Conservation (phyloP, 2,888 invertebrate genomes). For the Amphimallon solstitiale region DNA sequence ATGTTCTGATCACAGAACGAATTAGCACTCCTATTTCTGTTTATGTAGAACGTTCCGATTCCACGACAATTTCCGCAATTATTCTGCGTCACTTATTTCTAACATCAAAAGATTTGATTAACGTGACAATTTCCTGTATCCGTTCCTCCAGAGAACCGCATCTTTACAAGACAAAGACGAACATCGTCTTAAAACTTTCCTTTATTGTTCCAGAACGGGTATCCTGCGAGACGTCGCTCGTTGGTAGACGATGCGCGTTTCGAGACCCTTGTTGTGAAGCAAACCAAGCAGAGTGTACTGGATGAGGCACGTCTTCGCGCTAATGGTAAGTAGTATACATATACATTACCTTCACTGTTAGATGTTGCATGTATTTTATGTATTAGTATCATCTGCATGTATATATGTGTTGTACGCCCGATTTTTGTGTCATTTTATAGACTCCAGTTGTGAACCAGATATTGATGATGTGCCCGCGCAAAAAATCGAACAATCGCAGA, state of each 20-base stretch:
- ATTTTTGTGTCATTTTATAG: conserved; percentile 50
- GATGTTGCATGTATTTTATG: conserved; percentile 35
- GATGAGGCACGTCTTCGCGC: conserved; percentile 90
- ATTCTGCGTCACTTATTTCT: conserved; percentile 23
- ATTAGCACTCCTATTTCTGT: conserved; percentile 1
- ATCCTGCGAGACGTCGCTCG: conserved; percentile 93
- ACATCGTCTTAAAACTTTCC: conserved; percentile 27
- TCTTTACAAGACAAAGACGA: conserved; percentile 23
- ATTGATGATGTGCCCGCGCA: conserved; percentile 56
- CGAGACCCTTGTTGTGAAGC: conserved; percentile 94
- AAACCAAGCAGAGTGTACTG: conserved; percentile 91
- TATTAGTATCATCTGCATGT: conserved; percentile 44
- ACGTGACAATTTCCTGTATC: conserved; percentile 25
- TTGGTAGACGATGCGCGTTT: conserved; percentile 98
- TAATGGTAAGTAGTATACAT: conserved; percentile 75
- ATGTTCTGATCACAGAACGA: conserved; percentile 44
- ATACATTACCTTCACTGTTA: conserved; percentile 1
- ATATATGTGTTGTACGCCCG: conserved; percentile 46
- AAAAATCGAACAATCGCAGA: conserved; percentile 65
- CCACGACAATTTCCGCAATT: conserved; percentile 21
- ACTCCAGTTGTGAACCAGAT: conserved; percentile 62
- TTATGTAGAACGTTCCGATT: conserved; percentile 12
- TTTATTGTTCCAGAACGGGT: conserved; percentile 85
- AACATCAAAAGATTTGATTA: conserved; percentile 34
- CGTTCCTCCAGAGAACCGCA: conserved; percentile 1